Percentiles rank a stretch among this genome's conserved stretches.
These are phyloP conservation scores for Anagyrus pseudococci DNA, from an alignment of 2,888 invertebrate species.

Conservation along the genomic window DNA sequence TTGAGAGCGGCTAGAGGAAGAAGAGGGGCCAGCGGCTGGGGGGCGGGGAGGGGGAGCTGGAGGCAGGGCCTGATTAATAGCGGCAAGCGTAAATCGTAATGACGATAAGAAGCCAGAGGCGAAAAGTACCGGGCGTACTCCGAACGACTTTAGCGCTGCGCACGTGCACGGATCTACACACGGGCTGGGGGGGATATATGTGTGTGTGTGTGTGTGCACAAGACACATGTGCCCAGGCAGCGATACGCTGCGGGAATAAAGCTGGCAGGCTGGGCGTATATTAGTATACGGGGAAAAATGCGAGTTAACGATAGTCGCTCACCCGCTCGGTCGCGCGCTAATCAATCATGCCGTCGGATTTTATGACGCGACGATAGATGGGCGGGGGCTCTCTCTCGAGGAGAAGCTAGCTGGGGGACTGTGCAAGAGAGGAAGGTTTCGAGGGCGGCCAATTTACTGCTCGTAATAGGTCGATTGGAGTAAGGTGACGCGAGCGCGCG, in stretches of 20 bases:
- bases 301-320: slow-evolving; percentile 48
- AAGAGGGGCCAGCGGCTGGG: no score
- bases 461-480: slow-evolving; percentile 40
- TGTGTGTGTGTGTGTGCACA: neutral
- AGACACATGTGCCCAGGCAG: slow-evolving; percentile 7
- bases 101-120: slow-evolving; percentile 16
- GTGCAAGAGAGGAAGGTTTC: no score
- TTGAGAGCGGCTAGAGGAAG: no score
- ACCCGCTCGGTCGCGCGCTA: slow-evolving; percentile 49
- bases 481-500: slow-evolving; percentile 47
- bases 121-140: no score
- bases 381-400: no score
- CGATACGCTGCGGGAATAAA: neutral
- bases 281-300: slow-evolving; percentile 26
- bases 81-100: slow-evolving; percentile 20
- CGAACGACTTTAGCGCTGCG: neutral
- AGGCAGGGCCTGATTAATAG: slow-evolving; percentile 26
- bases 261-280: no score
- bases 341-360: slow-evolving; percentile 53
- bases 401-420: no score
- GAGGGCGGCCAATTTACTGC: slow-evolving; percentile 48
- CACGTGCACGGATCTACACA: neutral
- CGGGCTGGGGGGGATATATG: neutral
- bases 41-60: neutral
- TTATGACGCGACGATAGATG: slow-evolving; percentile 41